phyloP scores from a whole-genome alignment of 2,113 vertebrate genomes.

The Microtus richardsoni region DNA sequence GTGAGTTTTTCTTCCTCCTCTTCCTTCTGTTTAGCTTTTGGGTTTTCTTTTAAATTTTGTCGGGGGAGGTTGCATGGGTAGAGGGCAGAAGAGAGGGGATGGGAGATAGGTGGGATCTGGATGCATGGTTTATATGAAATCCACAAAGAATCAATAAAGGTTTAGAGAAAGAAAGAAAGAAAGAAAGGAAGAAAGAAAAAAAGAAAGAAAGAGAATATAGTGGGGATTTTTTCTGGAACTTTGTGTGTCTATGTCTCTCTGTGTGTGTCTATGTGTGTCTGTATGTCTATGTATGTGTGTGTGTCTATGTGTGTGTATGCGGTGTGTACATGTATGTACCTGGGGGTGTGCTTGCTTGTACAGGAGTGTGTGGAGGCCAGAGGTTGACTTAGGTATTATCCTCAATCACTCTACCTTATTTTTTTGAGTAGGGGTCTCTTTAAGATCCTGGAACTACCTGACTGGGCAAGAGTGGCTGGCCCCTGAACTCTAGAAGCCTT shows the following conservation, averaged over 20 bases:
- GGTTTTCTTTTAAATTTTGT: too few species aligned
- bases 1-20: too few species aligned
- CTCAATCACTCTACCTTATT: background rate
- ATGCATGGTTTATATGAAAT: too few species aligned
- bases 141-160: too few species aligned
- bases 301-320: background rate
- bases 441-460: background rate
- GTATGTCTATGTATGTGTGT: background rate
- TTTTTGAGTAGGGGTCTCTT: background rate
- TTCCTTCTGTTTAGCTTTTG: too few species aligned
- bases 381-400: background rate
- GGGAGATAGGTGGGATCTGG: too few species aligned
- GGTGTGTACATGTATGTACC: background rate
- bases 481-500: background rate
- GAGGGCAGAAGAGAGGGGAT: too few species aligned
- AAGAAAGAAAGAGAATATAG: background rate
- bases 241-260: background rate
- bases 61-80: too few species aligned
- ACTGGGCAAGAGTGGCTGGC: background rate
- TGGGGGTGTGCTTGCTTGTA: background rate
- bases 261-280: background rate
- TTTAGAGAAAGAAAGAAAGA: background rate
- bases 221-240: background rate
- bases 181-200: too few species aligned
- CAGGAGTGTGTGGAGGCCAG: background rate